A percentile compares a stretch with the other conserved stretches of the same genome.
These are phyloP conservation scores for Seison nebaliae DNA, from an alignment of 1,140 invertebrate species.

Conservation along the genomic window DNA sequence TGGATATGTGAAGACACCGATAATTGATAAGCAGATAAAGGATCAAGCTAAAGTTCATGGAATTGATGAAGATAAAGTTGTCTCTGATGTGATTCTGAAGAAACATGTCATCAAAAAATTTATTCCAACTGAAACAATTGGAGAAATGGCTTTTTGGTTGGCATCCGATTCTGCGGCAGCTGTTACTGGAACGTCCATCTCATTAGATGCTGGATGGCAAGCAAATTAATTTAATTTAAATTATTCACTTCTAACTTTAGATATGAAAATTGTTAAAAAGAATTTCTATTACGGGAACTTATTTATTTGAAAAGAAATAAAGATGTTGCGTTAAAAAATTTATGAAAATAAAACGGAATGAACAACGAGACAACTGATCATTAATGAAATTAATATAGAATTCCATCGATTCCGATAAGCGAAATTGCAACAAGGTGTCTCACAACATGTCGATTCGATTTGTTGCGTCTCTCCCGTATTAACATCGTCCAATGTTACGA, in stretches of 20 bases:
- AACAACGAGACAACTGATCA: too few relatives aligned
- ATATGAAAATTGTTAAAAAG: too few relatives aligned
- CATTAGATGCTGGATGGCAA: constrained; percentile 17
- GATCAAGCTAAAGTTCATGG: constrained; percentile 16
- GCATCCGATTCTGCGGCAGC: constrained; percentile 13
- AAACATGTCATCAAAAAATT: constrained; percentile 12
- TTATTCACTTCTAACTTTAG: background rate
- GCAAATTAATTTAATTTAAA: constrained; percentile 5
- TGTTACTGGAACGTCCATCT: constrained; percentile 16
- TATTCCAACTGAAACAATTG: constrained; percentile 7
- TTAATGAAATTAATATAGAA: too few relatives aligned
- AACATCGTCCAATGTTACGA: too few relatives aligned
- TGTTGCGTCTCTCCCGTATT: too few relatives aligned
- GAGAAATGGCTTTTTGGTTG: constrained; percentile 12
- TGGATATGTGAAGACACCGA: constrained; percentile 24
- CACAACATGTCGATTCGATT: too few relatives aligned
- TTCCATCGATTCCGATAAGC: too few relatives aligned
- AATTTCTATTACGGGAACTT: too few relatives aligned
- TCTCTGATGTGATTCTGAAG: constrained; percentile 4
- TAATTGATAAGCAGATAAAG: constrained; percentile 16
- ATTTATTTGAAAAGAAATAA: too few relatives aligned
- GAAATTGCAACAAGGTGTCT: too few relatives aligned
- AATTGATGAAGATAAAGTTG: constrained; percentile 5
- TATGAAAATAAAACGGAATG: too few relatives aligned
- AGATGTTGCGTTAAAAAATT: too few relatives aligned